These are phyloP conservation scores for Atherinomorus stipes DNA, from an alignment of 2,113 vertebrate species.

Conservation along the genomic window DNA sequence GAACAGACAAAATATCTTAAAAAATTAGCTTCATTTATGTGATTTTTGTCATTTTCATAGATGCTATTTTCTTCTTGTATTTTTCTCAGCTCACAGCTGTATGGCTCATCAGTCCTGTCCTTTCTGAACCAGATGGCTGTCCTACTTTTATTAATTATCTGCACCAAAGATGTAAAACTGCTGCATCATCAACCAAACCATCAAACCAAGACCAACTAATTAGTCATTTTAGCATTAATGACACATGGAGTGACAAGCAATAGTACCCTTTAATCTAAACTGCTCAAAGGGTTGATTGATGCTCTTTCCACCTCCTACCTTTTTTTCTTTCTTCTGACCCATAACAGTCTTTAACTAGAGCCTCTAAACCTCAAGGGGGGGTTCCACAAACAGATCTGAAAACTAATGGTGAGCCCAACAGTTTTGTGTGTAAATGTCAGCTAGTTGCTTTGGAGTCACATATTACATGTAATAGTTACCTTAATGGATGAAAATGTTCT, in stretches of 20 bases:
- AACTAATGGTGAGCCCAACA: conserved; percentile 33
- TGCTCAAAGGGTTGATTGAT: conserved; percentile 64
- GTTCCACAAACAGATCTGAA: conserved; percentile 63
- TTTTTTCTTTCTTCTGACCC: conserved; percentile 62
- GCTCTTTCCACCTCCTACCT: conserved; percentile 63
- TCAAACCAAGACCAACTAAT: conserved; percentile 76
- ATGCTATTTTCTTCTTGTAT: not conserved
- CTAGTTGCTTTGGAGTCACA: conserved; percentile 38
- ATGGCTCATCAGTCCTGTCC: conserved; percentile 20
- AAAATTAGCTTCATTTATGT: no score
- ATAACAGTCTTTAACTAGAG: conserved; percentile 55
- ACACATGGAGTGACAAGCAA: conserved; percentile 65
- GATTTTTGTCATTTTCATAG: no score
- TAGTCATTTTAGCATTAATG: conserved; percentile 82
- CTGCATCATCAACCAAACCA: conserved; percentile 72
- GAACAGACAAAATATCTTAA: not conserved
- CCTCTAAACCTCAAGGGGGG: conserved; percentile 58
- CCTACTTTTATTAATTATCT: conserved; percentile 80
- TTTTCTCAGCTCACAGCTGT: conserved; percentile 5
- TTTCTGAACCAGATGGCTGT: conserved; percentile 37
- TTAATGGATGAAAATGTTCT: conserved; percentile 33
- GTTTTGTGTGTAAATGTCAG: conserved; percentile 31
- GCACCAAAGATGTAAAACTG: conserved; percentile 75
- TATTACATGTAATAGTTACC: conserved; percentile 24
- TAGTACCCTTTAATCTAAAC: conserved; percentile 78